phyloP scores from a whole-genome alignment of 2,113 vertebrate genomes.

The Phainopepla nitens region DNA sequence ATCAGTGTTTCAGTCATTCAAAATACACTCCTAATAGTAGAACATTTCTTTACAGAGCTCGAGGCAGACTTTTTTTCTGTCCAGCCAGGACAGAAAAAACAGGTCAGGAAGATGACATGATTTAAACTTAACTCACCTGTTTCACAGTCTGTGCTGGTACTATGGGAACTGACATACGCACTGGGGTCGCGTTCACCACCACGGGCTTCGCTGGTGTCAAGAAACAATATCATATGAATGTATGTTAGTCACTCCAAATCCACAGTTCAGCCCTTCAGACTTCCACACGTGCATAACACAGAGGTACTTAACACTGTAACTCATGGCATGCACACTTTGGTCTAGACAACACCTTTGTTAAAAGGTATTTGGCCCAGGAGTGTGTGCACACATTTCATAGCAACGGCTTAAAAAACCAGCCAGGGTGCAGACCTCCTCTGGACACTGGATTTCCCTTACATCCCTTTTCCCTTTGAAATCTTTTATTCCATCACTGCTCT shows the following conservation, averaged over 20 bases:
- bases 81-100: not conserved
- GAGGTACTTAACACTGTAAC: not conserved
- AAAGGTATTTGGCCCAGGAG: not conserved
- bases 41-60: not conserved
- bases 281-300: rapidly evolving
- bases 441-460: not conserved
- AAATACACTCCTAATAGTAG: not conserved
- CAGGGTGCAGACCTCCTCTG: not conserved
- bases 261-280: not conserved
- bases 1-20: not conserved
- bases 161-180: conserved; percentile 95
- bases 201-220: conserved; percentile 85
- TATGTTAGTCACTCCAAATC: not conserved
- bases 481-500: not conserved
- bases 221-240: not conserved
- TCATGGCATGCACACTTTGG: not conserved
- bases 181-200: conserved; percentile 84
- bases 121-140: conserved; percentile 77
- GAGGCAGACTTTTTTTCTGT: not conserved
- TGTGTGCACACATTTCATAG: rapidly evolving
- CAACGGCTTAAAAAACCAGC: not conserved
- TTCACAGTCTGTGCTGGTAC: conserved; percentile 89
- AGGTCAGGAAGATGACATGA: not conserved
- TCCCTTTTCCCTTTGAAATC: not conserved
- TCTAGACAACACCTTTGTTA: not conserved